Base-by-base conservation (phyloP, 1,140 invertebrate genomes). In the Coenobita brevimanus region DNA sequence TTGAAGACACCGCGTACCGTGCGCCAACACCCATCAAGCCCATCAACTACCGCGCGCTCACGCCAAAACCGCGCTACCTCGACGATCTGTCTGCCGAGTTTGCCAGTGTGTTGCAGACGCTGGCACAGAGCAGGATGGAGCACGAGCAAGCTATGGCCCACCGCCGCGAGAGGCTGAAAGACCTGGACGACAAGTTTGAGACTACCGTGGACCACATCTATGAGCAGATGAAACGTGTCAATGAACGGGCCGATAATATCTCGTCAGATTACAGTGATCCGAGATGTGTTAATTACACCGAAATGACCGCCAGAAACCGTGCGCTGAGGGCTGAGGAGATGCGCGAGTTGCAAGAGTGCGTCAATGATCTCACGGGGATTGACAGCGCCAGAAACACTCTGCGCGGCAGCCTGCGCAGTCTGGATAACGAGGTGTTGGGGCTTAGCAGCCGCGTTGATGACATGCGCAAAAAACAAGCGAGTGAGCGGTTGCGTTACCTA, bases 311-410 rank as follows among this genome's bases (percentile, higher is more conserved):
- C 8, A 36, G 85, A 30, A 90, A 90, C 69, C 43, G 69, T 79
- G 71, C 67, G 3, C 79, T 79, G 13, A 67, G 89, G 21, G 57
- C 67, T 0, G 78, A 88, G 69, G 89, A 90, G 69, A 69, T 90
- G 62, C 33, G 54, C 38, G 50, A 64, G 36, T 67, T 90, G 85
- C 17, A 43, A 62, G 89, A 88, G n/a, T 79, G 75, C 27, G 89
- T 90, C 46, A 82, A 90, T 36, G 85, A 90, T n/a, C 81, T 90
- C 50, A 90, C 87, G 43, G 62, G 79, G n/a, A 83, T 81, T 36
- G 46, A 88, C 50, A 86, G 82, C n/a, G 64, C 89, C 27, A 76
- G 85, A 57, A 90, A 90, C 62, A 73, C 69, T 13, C 79, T 84
- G 78, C 73, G 80, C 73, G 46, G 54, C 6, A 88, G 73, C 50